These are phyloP conservation scores for Stercorarius parasiticus DNA, from an alignment of 2,113 vertebrate genomes.

Conservation along the genomic window DNA sequence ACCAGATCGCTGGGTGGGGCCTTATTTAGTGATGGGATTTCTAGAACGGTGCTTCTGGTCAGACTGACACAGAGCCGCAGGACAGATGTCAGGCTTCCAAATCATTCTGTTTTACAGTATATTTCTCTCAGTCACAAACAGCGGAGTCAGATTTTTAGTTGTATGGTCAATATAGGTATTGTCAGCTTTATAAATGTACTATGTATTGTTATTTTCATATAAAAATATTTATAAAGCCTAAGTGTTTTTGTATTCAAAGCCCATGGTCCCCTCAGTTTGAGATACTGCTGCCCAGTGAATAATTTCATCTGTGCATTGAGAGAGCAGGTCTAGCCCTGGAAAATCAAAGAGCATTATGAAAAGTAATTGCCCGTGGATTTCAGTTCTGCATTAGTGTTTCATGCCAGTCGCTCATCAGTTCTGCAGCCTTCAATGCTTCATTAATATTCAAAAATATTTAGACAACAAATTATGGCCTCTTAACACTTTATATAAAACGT, in stretches of 20 bases:
- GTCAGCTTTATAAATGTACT: not conserved
- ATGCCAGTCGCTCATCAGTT: not conserved
- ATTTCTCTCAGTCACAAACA: not conserved
- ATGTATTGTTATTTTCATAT: not conserved
- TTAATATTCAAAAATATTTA: conserved; percentile 31
- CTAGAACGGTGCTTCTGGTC: not conserved
- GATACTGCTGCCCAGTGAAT: conserved; percentile 15
- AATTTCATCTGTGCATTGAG: not conserved
- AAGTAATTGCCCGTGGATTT: conserved; percentile 31
- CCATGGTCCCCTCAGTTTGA: not conserved
- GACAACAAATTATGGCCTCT: not conserved
- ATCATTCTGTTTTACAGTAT: not conserved
- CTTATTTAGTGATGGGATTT: not conserved
- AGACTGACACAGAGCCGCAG: not conserved
- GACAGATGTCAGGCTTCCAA: not conserved
- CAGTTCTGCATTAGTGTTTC: conserved; percentile 32
- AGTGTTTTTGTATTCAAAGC: not conserved
- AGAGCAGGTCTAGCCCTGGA: not conserved
- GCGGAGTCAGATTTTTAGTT: not conserved
- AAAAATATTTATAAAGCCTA: not conserved
- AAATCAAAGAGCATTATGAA: conserved; percentile 64
- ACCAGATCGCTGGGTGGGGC: not conserved
- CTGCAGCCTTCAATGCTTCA: not conserved
- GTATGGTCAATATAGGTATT: not conserved
- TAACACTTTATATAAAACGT: not conserved